Evolutionary conservation across 2,888 invertebrate species (phyloP).

Genomic region (Sarcophaga variegata): DNA sequence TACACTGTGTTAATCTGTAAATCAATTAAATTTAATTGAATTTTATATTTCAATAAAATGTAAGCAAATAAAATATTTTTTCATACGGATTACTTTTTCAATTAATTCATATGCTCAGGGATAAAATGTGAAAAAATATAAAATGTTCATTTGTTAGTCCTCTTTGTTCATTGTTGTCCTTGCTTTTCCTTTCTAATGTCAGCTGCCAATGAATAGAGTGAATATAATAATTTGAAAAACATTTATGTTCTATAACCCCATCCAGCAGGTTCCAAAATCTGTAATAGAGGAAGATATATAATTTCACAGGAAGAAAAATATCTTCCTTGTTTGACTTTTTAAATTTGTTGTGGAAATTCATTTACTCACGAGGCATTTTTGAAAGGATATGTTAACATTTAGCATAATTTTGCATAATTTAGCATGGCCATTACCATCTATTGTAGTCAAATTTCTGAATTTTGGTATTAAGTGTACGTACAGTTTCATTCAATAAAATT

Average conservation of each 20-base stretch:
- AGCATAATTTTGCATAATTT: too few species aligned
- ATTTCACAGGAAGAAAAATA: too few species aligned
- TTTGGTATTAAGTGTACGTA: background rate
- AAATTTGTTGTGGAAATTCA: too few species aligned
- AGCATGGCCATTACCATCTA: background rate
- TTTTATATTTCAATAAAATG: slow-evolving; percentile 51
- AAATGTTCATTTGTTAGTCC: slow-evolving; percentile 1
- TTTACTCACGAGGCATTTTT: too few species aligned
- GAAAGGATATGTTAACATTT: too few species aligned
- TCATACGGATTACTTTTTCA: slow-evolving; percentile 49
- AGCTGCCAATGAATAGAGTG: too few species aligned
- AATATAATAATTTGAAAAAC: too few species aligned
- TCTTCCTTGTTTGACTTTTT: too few species aligned
- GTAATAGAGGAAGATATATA: too few species aligned
- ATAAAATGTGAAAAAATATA: slow-evolving; percentile 46
- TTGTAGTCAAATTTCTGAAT: background rate
- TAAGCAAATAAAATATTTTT: slow-evolving; percentile 37
- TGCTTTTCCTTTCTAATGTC: background rate
- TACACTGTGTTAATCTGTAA: slow-evolving; percentile 4
- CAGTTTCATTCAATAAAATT: too few species aligned
- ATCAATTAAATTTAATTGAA: slow-evolving; percentile 56
- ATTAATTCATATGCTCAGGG: slow-evolving; percentile 40
- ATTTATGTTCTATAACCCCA: too few species aligned
- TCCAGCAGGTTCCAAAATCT: too few species aligned
- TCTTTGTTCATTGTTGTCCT: background rate